These are phyloP conservation scores for Lycophotia porphyrea DNA, from an alignment of 2,888 invertebrate species.

Conservation along the genomic window DNA sequence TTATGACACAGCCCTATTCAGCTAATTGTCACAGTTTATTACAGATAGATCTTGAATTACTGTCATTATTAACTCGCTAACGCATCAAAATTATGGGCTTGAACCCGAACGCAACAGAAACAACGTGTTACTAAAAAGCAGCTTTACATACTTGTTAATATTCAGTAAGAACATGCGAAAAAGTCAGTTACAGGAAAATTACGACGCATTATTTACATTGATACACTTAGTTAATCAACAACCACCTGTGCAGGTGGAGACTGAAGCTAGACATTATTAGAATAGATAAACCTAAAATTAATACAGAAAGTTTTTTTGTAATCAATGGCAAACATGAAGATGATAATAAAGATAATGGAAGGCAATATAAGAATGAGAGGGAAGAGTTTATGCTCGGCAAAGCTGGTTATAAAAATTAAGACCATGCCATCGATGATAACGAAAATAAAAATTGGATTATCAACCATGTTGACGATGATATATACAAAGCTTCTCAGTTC, in stretches of 20 bases:
- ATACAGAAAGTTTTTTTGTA: constrained; percentile 23
- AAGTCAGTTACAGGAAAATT: constrained; percentile 56
- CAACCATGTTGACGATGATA: constrained; percentile 28
- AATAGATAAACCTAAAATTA: constrained; percentile 38
- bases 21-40: constrained; percentile 59
- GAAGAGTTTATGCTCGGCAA: constrained; percentile 27
- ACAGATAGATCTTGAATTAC: constrained; percentile 36
- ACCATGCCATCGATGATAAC: constrained; percentile 21
- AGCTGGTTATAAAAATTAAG: constrained; percentile 48
- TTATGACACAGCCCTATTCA: constrained; percentile 32
- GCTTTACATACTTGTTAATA: constrained; percentile 37
- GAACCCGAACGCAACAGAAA: neutral
- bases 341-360: constrained; percentile 22
- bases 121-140: constrained; percentile 20
- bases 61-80: constrained; percentile 36
- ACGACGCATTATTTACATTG: constrained; percentile 61
- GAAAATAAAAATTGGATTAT: constrained; percentile 55
- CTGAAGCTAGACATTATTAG: constrained; percentile 44
- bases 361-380: constrained; percentile 22
- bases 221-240: constrained; percentile 50
- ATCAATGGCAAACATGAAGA: constrained; percentile 20
- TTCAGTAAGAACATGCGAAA: constrained; percentile 30
- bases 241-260: constrained; percentile 54
- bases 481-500: constrained; percentile 50
- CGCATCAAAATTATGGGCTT: constrained; percentile 40